These are phyloP conservation scores for Scaptomyza caliginosa DNA, from an alignment of 2,888 invertebrate genomes.

Conservation along the genomic window DNA sequence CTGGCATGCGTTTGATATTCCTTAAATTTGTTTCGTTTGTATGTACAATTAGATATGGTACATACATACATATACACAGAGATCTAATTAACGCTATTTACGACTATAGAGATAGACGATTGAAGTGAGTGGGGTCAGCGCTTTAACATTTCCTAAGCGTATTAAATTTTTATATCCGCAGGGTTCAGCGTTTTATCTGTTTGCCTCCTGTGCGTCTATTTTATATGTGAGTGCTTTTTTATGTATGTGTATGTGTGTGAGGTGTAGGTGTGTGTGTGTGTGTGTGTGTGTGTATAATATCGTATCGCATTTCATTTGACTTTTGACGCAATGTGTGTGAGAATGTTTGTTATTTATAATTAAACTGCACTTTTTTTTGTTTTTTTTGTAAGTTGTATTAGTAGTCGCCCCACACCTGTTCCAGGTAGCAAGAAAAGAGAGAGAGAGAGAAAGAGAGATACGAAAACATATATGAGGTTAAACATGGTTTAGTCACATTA, in stretches of 20 bases:
- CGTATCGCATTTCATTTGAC: slow-evolving; percentile 42
- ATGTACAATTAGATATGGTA: slow-evolving; percentile 66
- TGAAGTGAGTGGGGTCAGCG: slow-evolving; percentile 28
- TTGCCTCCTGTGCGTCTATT: slow-evolving; percentile 26
- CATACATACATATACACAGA: slow-evolving; percentile 42
- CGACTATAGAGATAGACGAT: slow-evolving; percentile 33
- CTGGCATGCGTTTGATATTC: slow-evolving; percentile 39
- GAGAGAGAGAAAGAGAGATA: slow-evolving; percentile 44
- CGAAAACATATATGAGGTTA: slow-evolving; percentile 47
- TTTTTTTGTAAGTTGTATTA: slow-evolving; percentile 77
- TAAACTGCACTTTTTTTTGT: slow-evolving; percentile 51
- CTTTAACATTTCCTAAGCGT: slow-evolving; percentile 30
- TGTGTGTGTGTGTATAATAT: slow-evolving; percentile 28
- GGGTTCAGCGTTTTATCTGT: slow-evolving; percentile 17
- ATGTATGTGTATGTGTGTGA: slow-evolving; percentile 20
- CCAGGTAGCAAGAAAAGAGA: slow-evolving; percentile 70
- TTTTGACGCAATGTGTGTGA: slow-evolving; percentile 46
- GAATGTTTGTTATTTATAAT: slow-evolving; percentile 57
- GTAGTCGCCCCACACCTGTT: slow-evolving; percentile 85
- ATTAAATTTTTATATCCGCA: slow-evolving; percentile 42
- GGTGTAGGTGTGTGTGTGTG: slow-evolving; percentile 19
- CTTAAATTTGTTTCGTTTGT: slow-evolving; percentile 22
- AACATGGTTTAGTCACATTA: slow-evolving; percentile 69
- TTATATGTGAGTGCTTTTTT: slow-evolving; percentile 19
- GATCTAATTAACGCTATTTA: slow-evolving; percentile 10